phyloP scores from a whole-genome alignment of 30 jellyfish, hydroid and myxozoan genomes.

The Rhopilema esculentum region DNA sequence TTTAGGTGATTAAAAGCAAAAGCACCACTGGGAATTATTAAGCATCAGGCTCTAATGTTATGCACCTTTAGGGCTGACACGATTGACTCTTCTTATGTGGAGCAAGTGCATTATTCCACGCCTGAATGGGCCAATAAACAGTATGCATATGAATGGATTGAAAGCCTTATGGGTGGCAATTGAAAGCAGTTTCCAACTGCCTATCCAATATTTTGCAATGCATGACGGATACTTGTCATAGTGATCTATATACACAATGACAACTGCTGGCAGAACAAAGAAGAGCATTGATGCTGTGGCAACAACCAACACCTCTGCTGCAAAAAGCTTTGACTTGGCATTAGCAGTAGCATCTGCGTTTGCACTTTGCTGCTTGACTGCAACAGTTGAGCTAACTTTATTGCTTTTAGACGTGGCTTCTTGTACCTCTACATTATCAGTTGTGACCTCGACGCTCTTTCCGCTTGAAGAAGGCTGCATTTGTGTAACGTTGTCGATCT shows the following conservation, averaged over 20 bases:
- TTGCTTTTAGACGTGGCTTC: too few species aligned
- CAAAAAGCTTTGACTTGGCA: neutral
- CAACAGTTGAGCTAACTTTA: neutral
- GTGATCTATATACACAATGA: neutral
- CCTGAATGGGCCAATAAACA: constrained; percentile 13
- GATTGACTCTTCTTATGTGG: constrained; percentile 3
- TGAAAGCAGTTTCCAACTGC: constrained; percentile 5
- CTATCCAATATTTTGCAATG: constrained; percentile 3
- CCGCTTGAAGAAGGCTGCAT: neutral
- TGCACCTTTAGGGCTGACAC: constrained; percentile 13
- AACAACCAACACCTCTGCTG: constrained; percentile 17
- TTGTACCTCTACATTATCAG: neutral
- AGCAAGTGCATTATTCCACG: constrained; percentile 29
- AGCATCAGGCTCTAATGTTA: neutral
- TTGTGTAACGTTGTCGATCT: neutral
- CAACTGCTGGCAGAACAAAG: constrained; percentile 8
- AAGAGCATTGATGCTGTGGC: neutral
- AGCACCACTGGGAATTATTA: too few species aligned
- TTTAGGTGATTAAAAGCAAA: too few species aligned
- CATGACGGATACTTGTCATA: constrained; percentile 21
- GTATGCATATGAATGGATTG: constrained; percentile 35
- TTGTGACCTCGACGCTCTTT: neutral
- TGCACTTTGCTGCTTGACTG: neutral
- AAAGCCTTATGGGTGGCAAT: constrained; percentile 16
- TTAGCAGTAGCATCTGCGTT: neutral